phyloP scores from a whole-genome alignment of 2,113 vertebrate species.

The Gobio gobio region DNA sequence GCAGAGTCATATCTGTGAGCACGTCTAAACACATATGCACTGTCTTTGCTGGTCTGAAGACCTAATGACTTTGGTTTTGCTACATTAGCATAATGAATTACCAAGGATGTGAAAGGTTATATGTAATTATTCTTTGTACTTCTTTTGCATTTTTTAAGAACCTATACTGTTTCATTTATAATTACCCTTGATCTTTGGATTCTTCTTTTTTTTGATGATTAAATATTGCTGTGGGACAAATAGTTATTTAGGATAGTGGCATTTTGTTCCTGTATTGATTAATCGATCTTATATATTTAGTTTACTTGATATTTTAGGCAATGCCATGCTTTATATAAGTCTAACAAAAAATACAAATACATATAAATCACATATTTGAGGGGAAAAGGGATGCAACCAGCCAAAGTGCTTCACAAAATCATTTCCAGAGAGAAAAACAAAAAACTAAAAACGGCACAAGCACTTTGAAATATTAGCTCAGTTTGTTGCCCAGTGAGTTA shows the following conservation, averaged over 20 bases:
- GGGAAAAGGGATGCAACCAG: slow-evolving; percentile 44
- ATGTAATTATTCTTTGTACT: slow-evolving; percentile 54
- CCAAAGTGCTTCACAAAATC: slow-evolving; percentile 56
- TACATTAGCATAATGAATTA: slow-evolving; percentile 77
- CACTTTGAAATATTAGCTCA: slow-evolving; percentile 75
- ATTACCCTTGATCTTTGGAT: slow-evolving; percentile 44
- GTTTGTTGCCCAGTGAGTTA: slow-evolving; percentile 43
- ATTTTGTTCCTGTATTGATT: slow-evolving; percentile 61
- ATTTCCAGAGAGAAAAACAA: slow-evolving; percentile 59
- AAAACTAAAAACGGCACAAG: slow-evolving; percentile 69
- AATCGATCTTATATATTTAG: slow-evolving; percentile 70
- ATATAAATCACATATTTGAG: slow-evolving; percentile 45
- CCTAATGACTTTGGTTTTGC: slow-evolving; percentile 74
- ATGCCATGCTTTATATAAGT: slow-evolving; percentile 28
- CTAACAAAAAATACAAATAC: slow-evolving; percentile 42
- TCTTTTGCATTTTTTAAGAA: slow-evolving; percentile 45
- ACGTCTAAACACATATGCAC: slow-evolving; percentile 22
- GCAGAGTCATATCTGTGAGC: slow-evolving; percentile 77
- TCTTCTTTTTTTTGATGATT: slow-evolving; percentile 39
- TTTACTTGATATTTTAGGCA: slow-evolving; percentile 65
- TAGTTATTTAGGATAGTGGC: slow-evolving; percentile 52
- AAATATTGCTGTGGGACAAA: slow-evolving; percentile 54
- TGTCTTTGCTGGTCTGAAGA: slow-evolving; percentile 51
- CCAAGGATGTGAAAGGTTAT: slow-evolving; percentile 53
- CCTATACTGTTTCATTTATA: slow-evolving; percentile 54